Conservation (phyloP, 2,888 invertebrate genomes). For the Acrobasis repandana region DNA sequence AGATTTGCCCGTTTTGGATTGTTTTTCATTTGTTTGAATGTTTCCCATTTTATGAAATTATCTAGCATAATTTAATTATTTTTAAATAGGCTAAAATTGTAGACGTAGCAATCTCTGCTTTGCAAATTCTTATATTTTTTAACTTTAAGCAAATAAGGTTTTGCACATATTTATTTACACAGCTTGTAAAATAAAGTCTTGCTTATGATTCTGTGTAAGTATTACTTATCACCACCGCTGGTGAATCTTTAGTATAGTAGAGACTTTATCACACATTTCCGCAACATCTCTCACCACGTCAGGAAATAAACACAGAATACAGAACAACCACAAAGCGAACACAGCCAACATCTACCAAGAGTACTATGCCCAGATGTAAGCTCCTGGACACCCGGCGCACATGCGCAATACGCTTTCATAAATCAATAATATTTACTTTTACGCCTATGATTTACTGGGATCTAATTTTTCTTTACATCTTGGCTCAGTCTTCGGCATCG, state of each 20-base stretch:
- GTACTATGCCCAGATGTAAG: conserved; percentile 5
- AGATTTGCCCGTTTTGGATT: conserved; percentile 78
- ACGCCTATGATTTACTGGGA: no score
- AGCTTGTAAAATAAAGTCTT: no score
- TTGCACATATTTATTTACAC: no score
- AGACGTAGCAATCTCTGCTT: no score
- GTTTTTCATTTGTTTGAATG: conserved; percentile 78
- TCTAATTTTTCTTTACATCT: not conserved
- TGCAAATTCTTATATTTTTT: no score
- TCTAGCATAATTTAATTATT: not conserved
- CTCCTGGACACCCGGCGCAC: not conserved
- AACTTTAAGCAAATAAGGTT: no score
- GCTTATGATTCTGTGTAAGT: no score
- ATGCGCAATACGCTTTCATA: conserved; percentile 4
- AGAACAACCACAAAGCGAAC: conserved; percentile 1
- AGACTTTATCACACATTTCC: not conserved
- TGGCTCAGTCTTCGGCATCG: no score
- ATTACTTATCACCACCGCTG: no score
- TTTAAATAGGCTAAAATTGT: no score
- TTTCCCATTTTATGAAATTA: conserved; percentile 75
- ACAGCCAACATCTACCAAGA: conserved; percentile 14
- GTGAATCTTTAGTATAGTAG: no score
- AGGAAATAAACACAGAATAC: not conserved
- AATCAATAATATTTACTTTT: conserved; percentile 15
- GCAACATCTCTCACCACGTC: not conserved